Conservation (phyloP, 64 coral and sea anemone species). For the Montipora efflorescens region DNA sequence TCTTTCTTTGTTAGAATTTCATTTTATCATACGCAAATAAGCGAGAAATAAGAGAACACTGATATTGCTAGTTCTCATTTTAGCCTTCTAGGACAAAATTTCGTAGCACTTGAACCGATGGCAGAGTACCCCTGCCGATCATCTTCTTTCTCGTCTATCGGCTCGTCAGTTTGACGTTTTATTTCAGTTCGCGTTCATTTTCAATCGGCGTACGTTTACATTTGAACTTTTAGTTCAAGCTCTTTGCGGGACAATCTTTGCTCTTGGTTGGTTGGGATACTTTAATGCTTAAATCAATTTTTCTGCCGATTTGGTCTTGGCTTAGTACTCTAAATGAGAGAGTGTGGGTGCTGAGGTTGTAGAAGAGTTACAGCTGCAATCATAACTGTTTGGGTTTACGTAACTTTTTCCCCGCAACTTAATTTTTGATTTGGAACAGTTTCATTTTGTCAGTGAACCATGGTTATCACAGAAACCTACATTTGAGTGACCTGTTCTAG, state of each 20-base stretch:
- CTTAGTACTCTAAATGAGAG: too few relatives aligned
- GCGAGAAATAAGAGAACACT: neutral
- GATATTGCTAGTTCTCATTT: neutral
- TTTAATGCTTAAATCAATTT: neutral
- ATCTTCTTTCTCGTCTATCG: too few relatives aligned
- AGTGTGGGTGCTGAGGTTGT: too few relatives aligned
- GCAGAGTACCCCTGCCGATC: neutral
- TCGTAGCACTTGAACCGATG: neutral
- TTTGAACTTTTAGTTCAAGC: too few relatives aligned
- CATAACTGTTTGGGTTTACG: too few relatives aligned
- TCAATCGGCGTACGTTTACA: too few relatives aligned
- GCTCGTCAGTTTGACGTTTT: too few relatives aligned
- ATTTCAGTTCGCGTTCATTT: too few relatives aligned
- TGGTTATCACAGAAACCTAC: neutral
- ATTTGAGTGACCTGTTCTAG: neutral
- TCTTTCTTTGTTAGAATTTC: neutral
- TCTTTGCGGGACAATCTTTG: too few relatives aligned
- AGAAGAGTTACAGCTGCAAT: too few relatives aligned
- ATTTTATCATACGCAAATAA: neutral
- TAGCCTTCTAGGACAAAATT: neutral
- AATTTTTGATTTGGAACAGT: neutral
- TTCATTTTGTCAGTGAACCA: neutral
- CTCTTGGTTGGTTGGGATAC: neutral
- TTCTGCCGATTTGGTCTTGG: too few relatives aligned
- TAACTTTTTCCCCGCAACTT: too few relatives aligned